These are phyloP conservation scores for Tricholaema leucomelas DNA, from an alignment of 2,113 vertebrate species.

Conservation along the genomic window DNA sequence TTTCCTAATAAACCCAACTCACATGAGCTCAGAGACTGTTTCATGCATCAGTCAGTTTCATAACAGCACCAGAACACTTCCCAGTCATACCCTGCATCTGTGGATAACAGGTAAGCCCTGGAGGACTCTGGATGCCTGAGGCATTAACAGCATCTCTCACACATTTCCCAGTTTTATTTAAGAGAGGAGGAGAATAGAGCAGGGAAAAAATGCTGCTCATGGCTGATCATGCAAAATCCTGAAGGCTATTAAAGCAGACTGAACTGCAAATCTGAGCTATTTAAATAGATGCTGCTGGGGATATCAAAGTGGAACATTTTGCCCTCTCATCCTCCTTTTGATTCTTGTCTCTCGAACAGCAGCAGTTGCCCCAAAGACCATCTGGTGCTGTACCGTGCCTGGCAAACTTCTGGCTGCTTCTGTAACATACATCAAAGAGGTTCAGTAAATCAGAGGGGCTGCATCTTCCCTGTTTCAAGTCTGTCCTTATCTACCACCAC, in stretches of 20 bases:
- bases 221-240: background rate
- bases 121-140: background rate
- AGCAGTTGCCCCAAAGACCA: background rate
- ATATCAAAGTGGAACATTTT: background rate
- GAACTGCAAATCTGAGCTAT: background rate
- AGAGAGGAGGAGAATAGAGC: background rate
- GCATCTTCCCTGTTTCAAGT: background rate
- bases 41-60: background rate
- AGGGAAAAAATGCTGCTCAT: background rate
- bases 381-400: background rate
- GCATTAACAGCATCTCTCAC: background rate
- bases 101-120: background rate
- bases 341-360: background rate
- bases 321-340: background rate
- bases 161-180: background rate
- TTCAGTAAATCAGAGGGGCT: background rate
- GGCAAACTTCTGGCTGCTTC: background rate
- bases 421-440: background rate
- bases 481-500: background rate
- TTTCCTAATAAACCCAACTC: background rate
- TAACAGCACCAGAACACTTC: background rate
- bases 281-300: background rate
- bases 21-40: background rate
- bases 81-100: background rate
- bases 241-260: background rate